Evolutionary conservation across 2,113 vertebrate genomes (phyloP).

Genomic region (Passer montanus): DNA sequence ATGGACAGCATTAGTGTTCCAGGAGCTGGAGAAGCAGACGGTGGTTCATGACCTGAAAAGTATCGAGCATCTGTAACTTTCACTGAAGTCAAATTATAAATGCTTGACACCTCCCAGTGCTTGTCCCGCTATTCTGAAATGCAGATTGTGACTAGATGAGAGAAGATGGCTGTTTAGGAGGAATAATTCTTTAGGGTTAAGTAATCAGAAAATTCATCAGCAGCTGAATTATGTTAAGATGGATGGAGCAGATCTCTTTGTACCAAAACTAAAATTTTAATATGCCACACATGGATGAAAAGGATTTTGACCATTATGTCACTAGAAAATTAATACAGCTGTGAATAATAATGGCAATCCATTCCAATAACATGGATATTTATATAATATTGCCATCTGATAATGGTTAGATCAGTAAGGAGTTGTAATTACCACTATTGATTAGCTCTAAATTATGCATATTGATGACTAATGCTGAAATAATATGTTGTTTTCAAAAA

Average conservation of each 20-base stretch:
- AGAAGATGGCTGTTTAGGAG: background rate
- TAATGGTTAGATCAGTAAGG: background rate
- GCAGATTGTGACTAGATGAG: background rate
- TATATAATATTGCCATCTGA: background rate
- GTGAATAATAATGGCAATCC: background rate
- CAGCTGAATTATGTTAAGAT: background rate
- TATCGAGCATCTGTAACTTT: background rate
- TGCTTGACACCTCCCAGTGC: background rate
- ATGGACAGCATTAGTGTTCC: background rate
- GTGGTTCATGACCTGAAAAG: slow-evolving; percentile 8
- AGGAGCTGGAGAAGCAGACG: background rate
- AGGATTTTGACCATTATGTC: background rate
- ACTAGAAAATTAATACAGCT: background rate
- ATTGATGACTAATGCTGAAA: background rate
- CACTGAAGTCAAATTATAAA: slow-evolving; percentile 3
- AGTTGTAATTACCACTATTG: background rate
- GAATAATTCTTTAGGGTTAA: background rate
- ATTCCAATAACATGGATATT: background rate
- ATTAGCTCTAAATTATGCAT: background rate
- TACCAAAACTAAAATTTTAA: background rate
- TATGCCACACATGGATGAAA: background rate
- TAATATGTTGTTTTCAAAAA: background rate
- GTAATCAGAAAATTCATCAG: background rate
- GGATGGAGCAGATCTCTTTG: background rate
- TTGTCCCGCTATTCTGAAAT: background rate